Evolutionary conservation across 2,888 invertebrate genomes (phyloP).

Genomic region (Tenodera sinensis): DNA sequence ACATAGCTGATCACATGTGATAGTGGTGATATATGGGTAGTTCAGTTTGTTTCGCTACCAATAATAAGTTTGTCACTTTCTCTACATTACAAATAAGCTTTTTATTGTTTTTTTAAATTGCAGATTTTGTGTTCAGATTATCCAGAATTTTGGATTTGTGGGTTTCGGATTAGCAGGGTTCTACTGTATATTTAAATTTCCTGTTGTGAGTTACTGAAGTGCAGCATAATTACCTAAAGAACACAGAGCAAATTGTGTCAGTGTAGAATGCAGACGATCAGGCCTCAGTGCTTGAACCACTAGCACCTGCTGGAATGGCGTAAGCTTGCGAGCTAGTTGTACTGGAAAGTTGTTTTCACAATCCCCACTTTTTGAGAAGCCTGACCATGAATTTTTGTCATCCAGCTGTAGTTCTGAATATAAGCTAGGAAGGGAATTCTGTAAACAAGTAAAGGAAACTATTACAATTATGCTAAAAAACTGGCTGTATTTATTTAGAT

Average conservation of each 20-base stretch:
- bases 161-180: too few relatives aligned
- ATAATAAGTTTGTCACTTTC: too few relatives aligned
- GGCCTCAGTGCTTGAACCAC: slow-evolving; percentile 77
- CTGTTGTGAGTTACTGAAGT: not conserved
- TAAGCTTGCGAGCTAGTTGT: slow-evolving; percentile 52
- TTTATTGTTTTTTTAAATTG: too few relatives aligned
- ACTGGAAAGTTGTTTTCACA: slow-evolving; percentile 60
- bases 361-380: slow-evolving; percentile 61
- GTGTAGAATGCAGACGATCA: slow-evolving; percentile 73
- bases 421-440: slow-evolving; percentile 58
- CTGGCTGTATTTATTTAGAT: not conserved
- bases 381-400: slow-evolving; percentile 62
- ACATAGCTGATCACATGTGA: too few relatives aligned
- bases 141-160: too few relatives aligned
- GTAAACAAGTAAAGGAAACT: slow-evolving; percentile 34
- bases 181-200: not conserved
- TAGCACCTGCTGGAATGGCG: slow-evolving; percentile 77
- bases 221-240: slow-evolving; percentile 52
- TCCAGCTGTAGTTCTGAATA: slow-evolving; percentile 60
- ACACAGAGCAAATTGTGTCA: slow-evolving; percentile 67
- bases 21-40: too few relatives aligned
- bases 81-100: too few relatives aligned
- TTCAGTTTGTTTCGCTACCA: too few relatives aligned
- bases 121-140: too few relatives aligned
- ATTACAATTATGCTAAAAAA: not conserved